phyloP scores from a whole-genome alignment of 2,113 vertebrate genomes.

The Zosterops lateralis region DNA sequence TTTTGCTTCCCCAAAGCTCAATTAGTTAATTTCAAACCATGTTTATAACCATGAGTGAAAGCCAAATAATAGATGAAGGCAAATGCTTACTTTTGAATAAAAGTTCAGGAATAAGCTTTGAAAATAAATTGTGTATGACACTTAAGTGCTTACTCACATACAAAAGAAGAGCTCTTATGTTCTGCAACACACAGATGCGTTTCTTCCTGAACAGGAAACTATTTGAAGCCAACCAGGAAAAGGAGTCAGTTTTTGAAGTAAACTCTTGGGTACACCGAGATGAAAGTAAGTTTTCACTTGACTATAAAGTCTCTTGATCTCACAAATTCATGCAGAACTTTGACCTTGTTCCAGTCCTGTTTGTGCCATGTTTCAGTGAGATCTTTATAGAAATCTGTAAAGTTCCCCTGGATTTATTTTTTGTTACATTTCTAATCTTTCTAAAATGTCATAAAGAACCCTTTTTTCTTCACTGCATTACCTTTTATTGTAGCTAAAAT shows the following conservation, averaged over 20 bases:
- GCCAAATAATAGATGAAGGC: not conserved
- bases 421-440: not conserved
- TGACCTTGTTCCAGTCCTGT: not conserved
- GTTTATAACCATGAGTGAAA: not conserved
- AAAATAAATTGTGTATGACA: not conserved
- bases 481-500: constrained; percentile 92
- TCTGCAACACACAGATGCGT: not conserved
- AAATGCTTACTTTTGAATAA: not conserved
- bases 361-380: not conserved
- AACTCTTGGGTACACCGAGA: not conserved
- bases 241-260: not conserved
- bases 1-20: not conserved
- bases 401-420: not conserved
- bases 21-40: not conserved
- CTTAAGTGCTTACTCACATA: not conserved
- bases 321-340: not conserved
- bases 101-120: not conserved
- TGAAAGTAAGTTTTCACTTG: not conserved
- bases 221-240: not conserved
- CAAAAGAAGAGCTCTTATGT: not conserved
- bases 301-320: not conserved
- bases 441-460: not conserved
- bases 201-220: not conserved
- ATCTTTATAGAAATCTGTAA: not conserved
- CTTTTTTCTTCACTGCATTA: constrained; percentile 40